These are phyloP conservation scores for Meda fulgida DNA, from an alignment of 2,797 vertebrate genomes.

Conservation along the genomic window DNA sequence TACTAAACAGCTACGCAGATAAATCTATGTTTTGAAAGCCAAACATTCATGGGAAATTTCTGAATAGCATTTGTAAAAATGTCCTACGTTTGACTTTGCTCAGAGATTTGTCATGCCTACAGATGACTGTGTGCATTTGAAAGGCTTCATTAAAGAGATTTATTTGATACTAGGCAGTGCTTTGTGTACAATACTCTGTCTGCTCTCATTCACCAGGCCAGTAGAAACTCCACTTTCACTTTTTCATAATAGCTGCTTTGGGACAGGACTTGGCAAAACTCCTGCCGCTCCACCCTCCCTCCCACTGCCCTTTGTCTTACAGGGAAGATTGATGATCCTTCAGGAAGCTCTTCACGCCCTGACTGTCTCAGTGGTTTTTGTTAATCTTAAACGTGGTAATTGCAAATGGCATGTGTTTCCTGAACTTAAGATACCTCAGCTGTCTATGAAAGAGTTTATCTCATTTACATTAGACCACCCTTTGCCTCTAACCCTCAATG, in stretches of 20 bases:
- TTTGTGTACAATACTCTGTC: slow-evolving; percentile 61
- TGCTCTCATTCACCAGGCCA: slow-evolving; percentile 64
- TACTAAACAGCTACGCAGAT: not conserved
- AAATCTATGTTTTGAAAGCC: not conserved
- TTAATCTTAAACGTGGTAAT: slow-evolving; percentile 68
- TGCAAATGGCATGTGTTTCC: slow-evolving; percentile 62
- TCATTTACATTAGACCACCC: slow-evolving; percentile 52
- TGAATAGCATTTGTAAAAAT: slow-evolving; percentile 11
- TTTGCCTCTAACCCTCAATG: slow-evolving; percentile 44
- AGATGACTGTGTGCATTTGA: slow-evolving; percentile 20
- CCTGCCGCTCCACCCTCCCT: slow-evolving; percentile 67
- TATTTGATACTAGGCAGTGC: slow-evolving; percentile 47
- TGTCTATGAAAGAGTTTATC: slow-evolving; percentile 51
- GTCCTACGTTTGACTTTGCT: slow-evolving; percentile 9
- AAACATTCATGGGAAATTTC: slow-evolving; percentile 3
- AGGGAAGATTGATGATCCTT: slow-evolving; percentile 79
- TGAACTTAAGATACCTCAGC: slow-evolving; percentile 63
- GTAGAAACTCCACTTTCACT: slow-evolving; percentile 69
- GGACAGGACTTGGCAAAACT: slow-evolving; percentile 73
- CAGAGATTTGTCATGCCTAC: not conserved
- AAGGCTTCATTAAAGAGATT: slow-evolving; percentile 54
- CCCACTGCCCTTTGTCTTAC: slow-evolving; percentile 72
- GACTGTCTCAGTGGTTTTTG: slow-evolving; percentile 61
- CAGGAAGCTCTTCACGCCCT: slow-evolving; percentile 71
- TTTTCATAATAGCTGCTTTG: slow-evolving; percentile 73